phyloP scores from a whole-genome alignment of 2,797 vertebrate species.

The Leucoraja ocellata region DNA sequence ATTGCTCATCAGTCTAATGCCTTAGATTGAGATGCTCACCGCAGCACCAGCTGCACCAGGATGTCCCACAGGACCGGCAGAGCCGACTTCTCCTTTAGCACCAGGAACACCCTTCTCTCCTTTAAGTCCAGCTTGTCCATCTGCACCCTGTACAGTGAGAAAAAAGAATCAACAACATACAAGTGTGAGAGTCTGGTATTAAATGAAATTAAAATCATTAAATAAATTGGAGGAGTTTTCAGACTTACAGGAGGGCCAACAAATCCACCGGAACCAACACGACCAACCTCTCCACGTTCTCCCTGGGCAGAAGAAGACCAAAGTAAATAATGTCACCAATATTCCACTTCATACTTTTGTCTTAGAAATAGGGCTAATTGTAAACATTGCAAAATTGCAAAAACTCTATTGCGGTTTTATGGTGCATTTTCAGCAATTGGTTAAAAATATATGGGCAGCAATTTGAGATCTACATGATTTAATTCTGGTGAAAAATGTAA shows the following conservation, averaged over 20 bases:
- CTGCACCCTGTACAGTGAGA: constrained; percentile 69
- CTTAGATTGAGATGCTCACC: constrained; percentile 64
- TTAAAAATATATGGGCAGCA: no score
- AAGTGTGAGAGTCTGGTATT: not conserved
- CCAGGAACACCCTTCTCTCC: constrained; percentile 85
- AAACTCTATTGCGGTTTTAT: no score
- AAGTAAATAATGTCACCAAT: not conserved
- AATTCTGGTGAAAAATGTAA: no score
- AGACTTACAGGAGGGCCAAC: constrained; percentile 89
- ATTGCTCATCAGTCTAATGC: constrained; percentile 14
- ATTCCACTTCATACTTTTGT: not conserved
- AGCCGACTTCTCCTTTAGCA: constrained; percentile 80
- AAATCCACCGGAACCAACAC: constrained; percentile 81
- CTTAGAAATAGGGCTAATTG: not conserved
- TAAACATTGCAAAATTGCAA: not conserved
- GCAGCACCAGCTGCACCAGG: constrained; percentile 76
- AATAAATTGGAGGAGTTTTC: not conserved
- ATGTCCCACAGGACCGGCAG: constrained; percentile 69
- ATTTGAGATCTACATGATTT: no score
- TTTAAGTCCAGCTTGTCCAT: constrained; percentile 83
- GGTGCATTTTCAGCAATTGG: not conserved
- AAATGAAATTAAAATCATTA: constrained; percentile 22
- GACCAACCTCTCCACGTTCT: constrained; percentile 90
- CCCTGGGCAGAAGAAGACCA: constrained; percentile 60
- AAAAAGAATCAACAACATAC: not conserved